Base-by-base conservation (phyloP, 2,113 vertebrate genomes). In the Pristiophorus japonicus region DNA sequence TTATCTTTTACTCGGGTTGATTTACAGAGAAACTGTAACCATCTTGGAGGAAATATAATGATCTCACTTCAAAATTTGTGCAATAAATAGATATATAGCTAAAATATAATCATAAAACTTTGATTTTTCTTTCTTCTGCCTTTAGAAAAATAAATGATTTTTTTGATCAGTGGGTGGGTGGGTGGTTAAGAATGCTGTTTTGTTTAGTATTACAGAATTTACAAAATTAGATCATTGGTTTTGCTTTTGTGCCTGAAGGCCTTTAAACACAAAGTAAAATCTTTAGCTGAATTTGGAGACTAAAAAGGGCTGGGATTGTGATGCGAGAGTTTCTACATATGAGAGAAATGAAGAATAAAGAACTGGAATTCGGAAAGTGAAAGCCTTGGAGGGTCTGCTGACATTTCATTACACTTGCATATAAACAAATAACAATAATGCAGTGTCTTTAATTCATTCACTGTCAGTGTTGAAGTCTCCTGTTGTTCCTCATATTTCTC, bases 31-130 rank as follows among this genome's bases (percentile, higher is more conserved):
- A 97, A 96, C 97, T 96, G 96, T 97, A 97, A 96, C 95, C 94
- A 96, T 98, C 98, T 98, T 97, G 91, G 96, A 98, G 97, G 92
- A 97, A 98, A 98, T 97, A 97, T 96, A 98, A 98, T 98, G 98
- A 98, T 98, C 98, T 98, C 97, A 98, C 97, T 97, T 97, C 97
- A 98, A 98, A 97, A 97, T 98, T 98, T 98, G 97, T 96, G 97
- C 96, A 12, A 96, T 97, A 97, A 98, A 98, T 97, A 45, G 93
- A 94, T 67, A 96, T 67, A 73, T 81, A 95, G 95, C 62, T 70
- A 70, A 94, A 66, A 94, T 67, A 94, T 94, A 70, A 94, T 94
- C 92, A 94, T 94, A 94, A 94, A 94, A 70, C 24, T 94, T 67
- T 67, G 62, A 63, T 92, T 92, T 92, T 70, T 34, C 38, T 94